These are phyloP conservation scores for Columbina picui DNA, from an alignment of 2,113 vertebrate genomes.

Conservation along the genomic window DNA sequence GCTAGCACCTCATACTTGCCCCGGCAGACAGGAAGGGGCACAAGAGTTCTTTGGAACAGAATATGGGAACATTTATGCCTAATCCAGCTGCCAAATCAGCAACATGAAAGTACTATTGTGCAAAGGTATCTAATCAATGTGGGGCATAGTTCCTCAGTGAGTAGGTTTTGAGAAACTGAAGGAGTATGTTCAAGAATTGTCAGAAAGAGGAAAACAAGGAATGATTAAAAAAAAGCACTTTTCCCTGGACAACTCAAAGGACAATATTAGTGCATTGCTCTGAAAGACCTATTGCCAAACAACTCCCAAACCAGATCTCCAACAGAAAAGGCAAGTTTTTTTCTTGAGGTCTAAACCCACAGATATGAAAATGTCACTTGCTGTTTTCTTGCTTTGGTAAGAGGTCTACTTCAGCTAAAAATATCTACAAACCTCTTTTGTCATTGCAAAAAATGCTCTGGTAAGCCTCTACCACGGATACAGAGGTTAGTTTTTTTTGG, in stretches of 20 bases:
- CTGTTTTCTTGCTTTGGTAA: background rate
- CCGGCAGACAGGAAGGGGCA: background rate
- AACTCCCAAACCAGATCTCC: fast-evolving
- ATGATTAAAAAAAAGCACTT: background rate
- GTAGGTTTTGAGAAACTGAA: background rate
- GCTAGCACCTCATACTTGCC: background rate
- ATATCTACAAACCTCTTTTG: background rate
- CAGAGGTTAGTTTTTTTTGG: background rate
- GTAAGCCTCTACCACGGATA: background rate
- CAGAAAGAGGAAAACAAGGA: background rate
- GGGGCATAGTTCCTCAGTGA: background rate
- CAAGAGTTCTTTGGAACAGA: background rate
- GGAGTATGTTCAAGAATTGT: background rate
- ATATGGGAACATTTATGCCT: background rate
- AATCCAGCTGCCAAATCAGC: background rate
- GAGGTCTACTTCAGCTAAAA: background rate
- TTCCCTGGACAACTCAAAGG: background rate
- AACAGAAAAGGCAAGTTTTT: background rate
- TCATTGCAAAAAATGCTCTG: background rate
- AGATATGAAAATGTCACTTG: background rate
- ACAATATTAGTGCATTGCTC: background rate
- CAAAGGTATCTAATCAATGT: background rate
- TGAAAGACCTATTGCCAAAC: background rate
- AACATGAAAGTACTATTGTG: background rate
- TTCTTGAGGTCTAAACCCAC: background rate